These are phyloP conservation scores for Acyrthosiphon pisum DNA, from an alignment of 1,140 invertebrate genomes.

Conservation along the genomic window DNA sequence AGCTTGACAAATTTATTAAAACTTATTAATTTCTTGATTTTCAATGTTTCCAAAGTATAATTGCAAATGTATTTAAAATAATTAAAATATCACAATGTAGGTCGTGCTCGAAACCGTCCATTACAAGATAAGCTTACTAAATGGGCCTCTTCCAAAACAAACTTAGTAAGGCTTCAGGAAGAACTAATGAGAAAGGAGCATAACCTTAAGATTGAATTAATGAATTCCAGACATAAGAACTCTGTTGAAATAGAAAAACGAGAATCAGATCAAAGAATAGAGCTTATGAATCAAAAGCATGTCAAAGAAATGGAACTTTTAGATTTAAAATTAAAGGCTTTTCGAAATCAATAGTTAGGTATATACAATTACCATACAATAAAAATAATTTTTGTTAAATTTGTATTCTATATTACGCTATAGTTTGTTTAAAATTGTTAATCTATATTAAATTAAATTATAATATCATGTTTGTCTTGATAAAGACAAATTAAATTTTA, in stretches of 20 bases:
- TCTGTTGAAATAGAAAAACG: not conserved
- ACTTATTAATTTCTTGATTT: not conserved
- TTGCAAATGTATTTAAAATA: too few relatives aligned
- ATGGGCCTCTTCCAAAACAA: not conserved
- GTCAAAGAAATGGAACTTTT: slow-evolving; percentile 3
- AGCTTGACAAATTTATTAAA: not conserved
- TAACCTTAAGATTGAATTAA: not conserved
- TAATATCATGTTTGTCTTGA: not conserved
- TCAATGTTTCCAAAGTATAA: not conserved
- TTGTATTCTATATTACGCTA: not conserved
- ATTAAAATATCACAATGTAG: not conserved
- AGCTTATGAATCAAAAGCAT: not conserved
- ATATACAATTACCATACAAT: not conserved
- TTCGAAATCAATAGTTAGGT: not conserved
- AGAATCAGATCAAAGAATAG: not conserved
- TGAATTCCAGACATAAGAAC: not conserved
- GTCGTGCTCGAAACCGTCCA: not conserved
- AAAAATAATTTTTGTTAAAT: not conserved
- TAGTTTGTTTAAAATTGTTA: not conserved
- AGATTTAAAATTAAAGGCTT: not conserved
- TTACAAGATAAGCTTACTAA: not conserved
- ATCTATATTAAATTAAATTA: not conserved
- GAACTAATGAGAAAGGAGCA: not conserved
- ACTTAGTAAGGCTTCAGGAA: not conserved
- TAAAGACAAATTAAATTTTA: not conserved